Percentiles rank a stretch among this genome's conserved stretches.
Evolutionary conservation across 2,888 invertebrate genomes (phyloP).

Genomic region (Rugalucina vietnamica): DNA sequence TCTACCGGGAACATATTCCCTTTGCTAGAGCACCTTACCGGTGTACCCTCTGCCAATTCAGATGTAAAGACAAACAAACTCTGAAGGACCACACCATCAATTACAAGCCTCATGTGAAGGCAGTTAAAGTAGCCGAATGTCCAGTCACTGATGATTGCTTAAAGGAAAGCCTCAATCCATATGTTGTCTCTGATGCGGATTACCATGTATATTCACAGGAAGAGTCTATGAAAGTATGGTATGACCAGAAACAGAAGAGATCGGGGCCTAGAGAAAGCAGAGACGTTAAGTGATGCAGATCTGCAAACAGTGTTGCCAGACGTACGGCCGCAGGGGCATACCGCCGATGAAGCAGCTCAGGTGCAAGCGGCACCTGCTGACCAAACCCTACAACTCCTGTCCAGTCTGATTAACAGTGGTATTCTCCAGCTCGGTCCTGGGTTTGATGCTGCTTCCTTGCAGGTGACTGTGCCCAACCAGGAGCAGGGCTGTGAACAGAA

Average conservation of each 20-base stretch:
- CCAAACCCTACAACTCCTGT: too few species aligned
- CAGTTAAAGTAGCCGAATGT: neutral
- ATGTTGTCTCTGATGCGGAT: neutral
- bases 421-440: too few species aligned
- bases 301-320: too few species aligned
- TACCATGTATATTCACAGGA: neutral
- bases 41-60: conserved; percentile 27
- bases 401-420: too few species aligned
- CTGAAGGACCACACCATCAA: neutral
- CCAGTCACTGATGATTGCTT: neutral
- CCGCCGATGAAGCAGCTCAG: too few species aligned
- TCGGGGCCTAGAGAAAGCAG: neutral
- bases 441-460: too few species aligned
- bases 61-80: neutral
- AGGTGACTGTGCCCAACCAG: too few species aligned
- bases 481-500: too few species aligned
- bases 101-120: neutral
- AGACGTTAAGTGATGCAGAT: too few species aligned
- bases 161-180: neutral
- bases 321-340: too few species aligned
- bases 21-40: conserved; percentile 14
- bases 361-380: too few species aligned
- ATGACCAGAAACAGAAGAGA: neutral
- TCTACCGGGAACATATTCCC: conserved; percentile 22
- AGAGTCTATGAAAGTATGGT: neutral